These are phyloP conservation scores for Sebastes cheni DNA, from an alignment of 2,797 vertebrate genomes.

Conservation along the genomic window DNA sequence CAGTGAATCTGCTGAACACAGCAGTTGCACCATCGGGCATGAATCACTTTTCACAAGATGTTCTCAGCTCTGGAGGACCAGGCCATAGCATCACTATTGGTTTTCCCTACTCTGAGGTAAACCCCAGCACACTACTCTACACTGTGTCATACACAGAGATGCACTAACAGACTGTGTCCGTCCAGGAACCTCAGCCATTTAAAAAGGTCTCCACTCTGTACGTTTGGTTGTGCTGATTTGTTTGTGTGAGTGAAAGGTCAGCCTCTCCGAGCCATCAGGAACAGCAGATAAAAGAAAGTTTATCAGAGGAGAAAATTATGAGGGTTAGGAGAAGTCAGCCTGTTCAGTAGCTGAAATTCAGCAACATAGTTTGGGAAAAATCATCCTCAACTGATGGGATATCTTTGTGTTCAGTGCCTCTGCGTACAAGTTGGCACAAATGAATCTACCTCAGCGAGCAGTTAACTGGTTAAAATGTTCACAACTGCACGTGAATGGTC, in stretches of 20 bases:
- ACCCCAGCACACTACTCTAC: background rate
- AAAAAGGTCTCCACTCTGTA: background rate
- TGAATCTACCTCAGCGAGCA: background rate
- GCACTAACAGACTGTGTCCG: background rate
- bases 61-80: background rate
- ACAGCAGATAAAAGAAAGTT: background rate
- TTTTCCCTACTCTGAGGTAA: background rate
- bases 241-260: background rate
- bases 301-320: background rate
- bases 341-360: background rate
- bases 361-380: background rate
- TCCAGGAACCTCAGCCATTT: background rate
- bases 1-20: background rate
- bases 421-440: background rate
- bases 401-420: background rate
- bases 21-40: background rate
- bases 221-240: background rate
- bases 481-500: conserved; percentile 15
- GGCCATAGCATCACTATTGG: background rate
- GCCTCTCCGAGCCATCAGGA: background rate
- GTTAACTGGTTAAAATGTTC: conserved; percentile 11
- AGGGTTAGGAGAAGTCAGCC: background rate
- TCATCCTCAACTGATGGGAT: background rate
- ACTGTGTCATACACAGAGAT: background rate
- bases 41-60: background rate